Base-by-base conservation (phyloP, 2,888 invertebrate genomes). In the Sthenelais limicola region DNA sequence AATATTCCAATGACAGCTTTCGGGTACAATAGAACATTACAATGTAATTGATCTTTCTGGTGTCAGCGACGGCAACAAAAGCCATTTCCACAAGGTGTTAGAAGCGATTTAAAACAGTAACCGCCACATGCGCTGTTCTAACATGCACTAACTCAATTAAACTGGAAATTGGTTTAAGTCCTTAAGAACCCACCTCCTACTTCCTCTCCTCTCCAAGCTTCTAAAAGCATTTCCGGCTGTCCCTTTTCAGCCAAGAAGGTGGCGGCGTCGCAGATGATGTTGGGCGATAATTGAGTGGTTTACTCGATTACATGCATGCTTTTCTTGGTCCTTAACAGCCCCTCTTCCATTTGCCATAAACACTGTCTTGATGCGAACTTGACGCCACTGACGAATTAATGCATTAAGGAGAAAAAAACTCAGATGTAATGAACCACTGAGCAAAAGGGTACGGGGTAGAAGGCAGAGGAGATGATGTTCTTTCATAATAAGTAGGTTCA, bases 331-430 rank as follows among this genome's bases (percentile, higher is more conserved):
- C 35, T 62, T 35, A 62, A 38, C 43, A 43, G 62, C 38, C 62
- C 24, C 38, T 62, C 43, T 26, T n/a, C n/a, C n/a, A n/a, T n/a
- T n/a, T n/a, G 12, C 35, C 62, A 24, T 26, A 43, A 43, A 62
- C 62, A 62, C 62, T 62, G 35, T 62, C 62, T 62, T 62, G 43
- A 62, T 62, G 62, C 62, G 26, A 62, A 62, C 62, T 62, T 62
- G 43, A 38, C 62, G 26, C 62, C 35, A 24, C 38, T 26, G 18
- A 7, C 62, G 62, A 62, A 62, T 62, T 62, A 62, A 62, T 62
- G 62, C 62, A 62, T 62, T 62, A 62, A 35, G 62, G 62, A 38
- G 38, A 62, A 62, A 56, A 62, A 62, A 35, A 54, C 28, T 15
- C 62, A 62, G 62, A 43, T 62, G 62, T 62, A 38, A 35, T 62